phyloP scores from a whole-genome alignment of 2,797 vertebrate genomes.

The Brachyalestes nurse region DNA sequence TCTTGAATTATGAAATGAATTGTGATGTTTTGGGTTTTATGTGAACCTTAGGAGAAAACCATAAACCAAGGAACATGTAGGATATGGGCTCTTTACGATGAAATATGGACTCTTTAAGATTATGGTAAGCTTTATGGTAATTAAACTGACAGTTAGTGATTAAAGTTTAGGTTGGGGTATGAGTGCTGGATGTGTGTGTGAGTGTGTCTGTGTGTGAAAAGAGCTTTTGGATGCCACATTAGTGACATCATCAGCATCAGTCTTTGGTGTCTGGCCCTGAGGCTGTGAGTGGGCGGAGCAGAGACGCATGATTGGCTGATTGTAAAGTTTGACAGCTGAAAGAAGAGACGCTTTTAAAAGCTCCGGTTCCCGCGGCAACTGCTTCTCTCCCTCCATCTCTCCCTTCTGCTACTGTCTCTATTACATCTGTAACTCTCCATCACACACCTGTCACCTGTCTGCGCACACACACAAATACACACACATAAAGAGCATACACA shows the following conservation, averaged over 20 bases:
- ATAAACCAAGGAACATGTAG: too few relatives aligned
- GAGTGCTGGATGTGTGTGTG: neutral
- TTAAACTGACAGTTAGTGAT: neutral
- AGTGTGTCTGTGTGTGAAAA: too few relatives aligned
- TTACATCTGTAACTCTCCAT: neutral
- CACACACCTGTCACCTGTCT: slow-evolving; percentile 2
- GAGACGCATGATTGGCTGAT: slow-evolving; percentile 21
- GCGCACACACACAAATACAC: slow-evolving; percentile 12
- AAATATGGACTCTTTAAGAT: too few relatives aligned
- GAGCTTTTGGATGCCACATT: neutral
- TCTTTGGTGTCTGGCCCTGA: neutral
- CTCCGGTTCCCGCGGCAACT: slow-evolving; percentile 23
- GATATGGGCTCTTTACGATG: too few relatives aligned
- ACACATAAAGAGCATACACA: neutral
- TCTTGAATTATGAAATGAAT: too few relatives aligned
- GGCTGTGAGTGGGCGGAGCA: neutral
- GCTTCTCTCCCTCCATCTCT: neutral
- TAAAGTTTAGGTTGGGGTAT: neutral
- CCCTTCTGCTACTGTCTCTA: slow-evolving; percentile 39
- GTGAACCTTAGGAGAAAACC: too few relatives aligned
- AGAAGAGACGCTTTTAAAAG: slow-evolving; percentile 33
- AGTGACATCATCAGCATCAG: slow-evolving; percentile 1
- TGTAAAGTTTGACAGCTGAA: slow-evolving; percentile 35
- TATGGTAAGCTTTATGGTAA: too few relatives aligned
- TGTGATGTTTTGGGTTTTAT: too few relatives aligned